Evolutionary conservation across 2,888 invertebrate genomes (phyloP).

Genomic region (Drosophila mettleri): DNA sequence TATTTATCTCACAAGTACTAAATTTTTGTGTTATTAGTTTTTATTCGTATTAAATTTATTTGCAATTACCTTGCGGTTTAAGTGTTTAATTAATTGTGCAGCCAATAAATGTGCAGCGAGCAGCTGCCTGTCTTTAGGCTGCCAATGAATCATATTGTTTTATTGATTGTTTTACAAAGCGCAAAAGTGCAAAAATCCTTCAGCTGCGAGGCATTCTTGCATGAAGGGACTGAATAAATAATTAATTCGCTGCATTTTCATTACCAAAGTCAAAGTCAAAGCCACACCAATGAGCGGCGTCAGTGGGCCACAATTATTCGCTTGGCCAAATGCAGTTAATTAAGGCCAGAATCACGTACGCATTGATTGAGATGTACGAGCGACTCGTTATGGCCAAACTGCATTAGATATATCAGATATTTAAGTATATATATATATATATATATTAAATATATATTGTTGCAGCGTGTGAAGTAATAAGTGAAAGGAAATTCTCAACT

Average conservation of each 20-base stretch:
- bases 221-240: slow-evolving; percentile 55
- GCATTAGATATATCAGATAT: slow-evolving; percentile 38
- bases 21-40: slow-evolving; percentile 2
- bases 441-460: slow-evolving; percentile 3
- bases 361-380: slow-evolving; percentile 60
- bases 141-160: slow-evolving; percentile 21
- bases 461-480: slow-evolving; percentile 44
- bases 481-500: slow-evolving; percentile 63
- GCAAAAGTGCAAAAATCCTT: slow-evolving; percentile 44
- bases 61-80: slow-evolving; percentile 39
- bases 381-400: slow-evolving; percentile 51
- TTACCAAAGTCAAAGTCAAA: slow-evolving; percentile 63
- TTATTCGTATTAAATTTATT: slow-evolving; percentile 36
- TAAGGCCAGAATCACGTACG: slow-evolving; percentile 65
- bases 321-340: slow-evolving; percentile 42
- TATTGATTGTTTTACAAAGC: not conserved
- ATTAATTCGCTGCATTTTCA: slow-evolving; percentile 43
- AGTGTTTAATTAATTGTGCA: slow-evolving; percentile 19
- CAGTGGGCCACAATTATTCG: slow-evolving; percentile 11
- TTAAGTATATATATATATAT: slow-evolving; percentile 8
- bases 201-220: slow-evolving; percentile 64
- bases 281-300: slow-evolving; percentile 29
- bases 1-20: slow-evolving; percentile 18
- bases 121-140: slow-evolving; percentile 6
- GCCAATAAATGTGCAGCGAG: slow-evolving; percentile 5